phyloP scores from a whole-genome alignment of 2,888 invertebrate genomes.

The Macroteleia sp. region DNA sequence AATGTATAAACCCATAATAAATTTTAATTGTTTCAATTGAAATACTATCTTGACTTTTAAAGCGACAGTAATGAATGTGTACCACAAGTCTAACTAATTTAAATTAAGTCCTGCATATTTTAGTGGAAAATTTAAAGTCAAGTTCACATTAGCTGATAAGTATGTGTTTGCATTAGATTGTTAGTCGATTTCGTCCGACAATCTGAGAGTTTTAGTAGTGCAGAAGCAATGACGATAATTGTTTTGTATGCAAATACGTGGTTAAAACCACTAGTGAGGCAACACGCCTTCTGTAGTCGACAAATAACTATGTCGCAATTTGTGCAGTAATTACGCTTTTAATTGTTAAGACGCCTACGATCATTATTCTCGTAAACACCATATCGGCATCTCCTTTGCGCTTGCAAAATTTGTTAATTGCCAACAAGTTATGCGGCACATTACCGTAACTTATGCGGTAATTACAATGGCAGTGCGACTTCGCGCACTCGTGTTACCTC shows the following conservation, averaged over 20 bases:
- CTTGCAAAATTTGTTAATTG: slow-evolving; percentile 60
- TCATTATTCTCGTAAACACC: slow-evolving; percentile 37
- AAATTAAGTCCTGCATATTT: too few species aligned
- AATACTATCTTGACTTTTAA: too few species aligned
- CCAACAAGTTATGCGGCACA: slow-evolving; percentile 54
- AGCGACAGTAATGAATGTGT: too few species aligned
- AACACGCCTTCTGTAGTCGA: slow-evolving; percentile 29
- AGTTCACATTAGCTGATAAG: slow-evolving; percentile 11
- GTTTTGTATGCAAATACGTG: slow-evolving; percentile 47
- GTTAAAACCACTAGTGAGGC: slow-evolving; percentile 31
- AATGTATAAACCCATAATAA: too few species aligned
- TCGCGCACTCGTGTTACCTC: slow-evolving; percentile 26
- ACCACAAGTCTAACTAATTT: too few species aligned
- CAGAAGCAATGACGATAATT: slow-evolving; percentile 44
- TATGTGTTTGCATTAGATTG: slow-evolving; percentile 5
- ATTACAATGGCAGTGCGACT: slow-evolving; percentile 44
- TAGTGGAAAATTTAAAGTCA: slow-evolving; percentile 18
- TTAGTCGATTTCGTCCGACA: slow-evolving; percentile 22
- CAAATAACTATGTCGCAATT: slow-evolving; percentile 48
- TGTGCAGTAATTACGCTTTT: slow-evolving; percentile 49
- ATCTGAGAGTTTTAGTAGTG: slow-evolving; percentile 11
- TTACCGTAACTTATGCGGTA: slow-evolving; percentile 60
- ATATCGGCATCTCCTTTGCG: slow-evolving; percentile 51
- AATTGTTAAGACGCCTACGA: slow-evolving; percentile 44
- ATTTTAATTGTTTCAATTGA: too few species aligned